Percentiles rank a stretch among this genome's conserved stretches.
These are phyloP conservation scores for Drosophila grimshawi DNA, from an alignment of 1,140 invertebrate species.

Conservation along the genomic window DNA sequence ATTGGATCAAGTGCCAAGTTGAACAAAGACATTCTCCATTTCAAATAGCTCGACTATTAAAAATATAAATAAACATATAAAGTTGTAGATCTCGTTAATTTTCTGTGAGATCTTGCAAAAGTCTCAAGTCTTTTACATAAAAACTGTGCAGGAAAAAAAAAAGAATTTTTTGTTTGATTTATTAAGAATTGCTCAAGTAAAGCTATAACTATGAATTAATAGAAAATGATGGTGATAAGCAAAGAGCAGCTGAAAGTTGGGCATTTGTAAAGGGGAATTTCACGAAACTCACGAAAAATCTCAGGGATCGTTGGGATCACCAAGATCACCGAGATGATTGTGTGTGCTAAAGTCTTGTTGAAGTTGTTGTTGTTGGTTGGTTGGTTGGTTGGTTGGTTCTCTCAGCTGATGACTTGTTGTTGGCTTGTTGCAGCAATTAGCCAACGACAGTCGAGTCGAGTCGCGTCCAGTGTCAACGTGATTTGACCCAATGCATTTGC, in stretches of 20 bases:
- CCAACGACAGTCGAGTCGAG: constrained; percentile 33
- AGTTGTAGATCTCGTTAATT: too few species aligned
- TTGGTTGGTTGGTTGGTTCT: neutral
- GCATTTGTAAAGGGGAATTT: neutral
- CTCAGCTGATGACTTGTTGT: constrained; percentile 4
- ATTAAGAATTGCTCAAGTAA: too few species aligned
- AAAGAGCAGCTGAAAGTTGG: neutral
- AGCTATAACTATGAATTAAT: too few species aligned
- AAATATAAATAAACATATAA: too few species aligned
- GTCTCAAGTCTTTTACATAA: too few species aligned
- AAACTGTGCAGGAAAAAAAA: too few species aligned
- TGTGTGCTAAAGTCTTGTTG: constrained; percentile 5
- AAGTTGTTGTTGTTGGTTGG: constrained; percentile 25
- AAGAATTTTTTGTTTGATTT: too few species aligned
- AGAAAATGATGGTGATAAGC: neutral
- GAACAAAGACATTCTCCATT: constrained; percentile 38
- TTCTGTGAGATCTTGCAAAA: too few species aligned
- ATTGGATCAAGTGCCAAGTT: constrained; percentile 39
- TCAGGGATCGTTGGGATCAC: constrained; percentile 18
- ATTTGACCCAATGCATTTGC: constrained; percentile 67
- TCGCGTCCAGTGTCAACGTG: constrained; percentile 57
- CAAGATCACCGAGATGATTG: constrained; percentile 22
- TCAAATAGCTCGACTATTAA: neutral
- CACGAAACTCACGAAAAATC: neutral
- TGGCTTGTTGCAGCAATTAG: constrained; percentile 74